Base-by-base conservation (phyloP, 2,888 invertebrate species). In the Rhogogaster chlorosoma region DNA sequence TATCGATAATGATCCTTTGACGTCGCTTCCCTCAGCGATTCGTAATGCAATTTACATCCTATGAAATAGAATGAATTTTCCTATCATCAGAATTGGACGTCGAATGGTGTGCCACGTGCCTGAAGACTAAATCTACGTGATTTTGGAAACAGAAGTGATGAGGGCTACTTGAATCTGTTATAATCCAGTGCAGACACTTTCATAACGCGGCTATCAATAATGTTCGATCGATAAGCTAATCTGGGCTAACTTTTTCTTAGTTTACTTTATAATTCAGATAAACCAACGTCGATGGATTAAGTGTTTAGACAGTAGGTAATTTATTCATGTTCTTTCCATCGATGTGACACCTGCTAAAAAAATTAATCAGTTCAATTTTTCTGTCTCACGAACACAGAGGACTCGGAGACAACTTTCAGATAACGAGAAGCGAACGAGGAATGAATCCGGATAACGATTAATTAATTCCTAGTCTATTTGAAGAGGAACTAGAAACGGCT, bases 1-100 rank as follows among this genome's bases (percentile, higher is more conserved):
- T 84, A 61, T 53, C 26, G 36, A 75, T 77, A 77, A 75, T 36
- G 77, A 57, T 49, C 61, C 84, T 84, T 84, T 84, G 84, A 84
- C 73, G 77, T 61, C 22, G 22, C 38, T 45, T 26, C 36, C 26
- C 57, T 57, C 3, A 77, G 6, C 18, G 32, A 32, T 32, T 77
- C 45, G 29, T 77, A 10, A 45, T 26, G 26, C 7, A 53, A 77
- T 49, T 77, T 77, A 22, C 71, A 73, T n/a, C n/a, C 26, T 38
- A 15, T 42, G 22, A 73, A 67, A 67, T 32, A n/a, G 53, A n/a
- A 18, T 53, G n/a, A 7, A n/a, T n/a, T 53, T 53, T 53, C 53
- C 53, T n/a, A 53, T n/a, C n/a, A 53, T n/a, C n/a, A n/a, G n/a
- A 53, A 53, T 53, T 53, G n/a, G 6, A 53, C 53, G 53, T 53